Conservation (phyloP, 2,888 invertebrate genomes). For the Melinopterus prodromus region DNA sequence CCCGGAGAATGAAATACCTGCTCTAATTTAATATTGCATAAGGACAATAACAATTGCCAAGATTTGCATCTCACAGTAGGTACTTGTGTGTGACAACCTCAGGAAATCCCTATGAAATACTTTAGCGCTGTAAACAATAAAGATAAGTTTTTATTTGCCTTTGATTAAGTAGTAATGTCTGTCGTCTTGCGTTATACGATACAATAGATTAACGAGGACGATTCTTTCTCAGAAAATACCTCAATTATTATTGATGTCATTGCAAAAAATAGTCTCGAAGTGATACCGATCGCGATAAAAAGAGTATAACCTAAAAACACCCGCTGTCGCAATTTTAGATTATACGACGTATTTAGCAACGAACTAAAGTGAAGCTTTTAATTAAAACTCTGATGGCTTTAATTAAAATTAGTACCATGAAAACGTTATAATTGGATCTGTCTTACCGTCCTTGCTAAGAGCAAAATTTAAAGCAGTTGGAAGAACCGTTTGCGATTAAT, state of each 20-base stretch:
- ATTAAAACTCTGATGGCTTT: background rate
- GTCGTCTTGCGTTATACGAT: too few relatives aligned
- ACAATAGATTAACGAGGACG: background rate
- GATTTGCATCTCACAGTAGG: background rate
- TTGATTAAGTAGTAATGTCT: background rate
- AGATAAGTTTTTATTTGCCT: background rate
- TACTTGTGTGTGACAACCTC: background rate
- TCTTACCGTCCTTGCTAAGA: background rate
- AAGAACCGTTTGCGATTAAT: background rate
- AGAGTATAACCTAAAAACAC: too few relatives aligned
- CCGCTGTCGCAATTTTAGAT: too few relatives aligned
- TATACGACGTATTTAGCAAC: background rate
- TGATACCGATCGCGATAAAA: too few relatives aligned
- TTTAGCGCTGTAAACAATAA: background rate
- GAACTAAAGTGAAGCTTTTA: background rate
- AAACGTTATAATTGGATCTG: slow-evolving; percentile 4
- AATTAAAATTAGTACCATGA: background rate
- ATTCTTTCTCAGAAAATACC: background rate
- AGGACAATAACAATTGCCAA: background rate
- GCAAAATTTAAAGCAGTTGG: background rate
- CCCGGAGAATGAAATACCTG: background rate
- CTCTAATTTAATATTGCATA: background rate
- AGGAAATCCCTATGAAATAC: background rate
- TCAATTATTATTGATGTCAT: too few relatives aligned
- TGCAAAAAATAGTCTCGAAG: too few relatives aligned